Conservation (phyloP, 2,797 vertebrate genomes). For the Hoplostethus mediterraneus region DNA sequence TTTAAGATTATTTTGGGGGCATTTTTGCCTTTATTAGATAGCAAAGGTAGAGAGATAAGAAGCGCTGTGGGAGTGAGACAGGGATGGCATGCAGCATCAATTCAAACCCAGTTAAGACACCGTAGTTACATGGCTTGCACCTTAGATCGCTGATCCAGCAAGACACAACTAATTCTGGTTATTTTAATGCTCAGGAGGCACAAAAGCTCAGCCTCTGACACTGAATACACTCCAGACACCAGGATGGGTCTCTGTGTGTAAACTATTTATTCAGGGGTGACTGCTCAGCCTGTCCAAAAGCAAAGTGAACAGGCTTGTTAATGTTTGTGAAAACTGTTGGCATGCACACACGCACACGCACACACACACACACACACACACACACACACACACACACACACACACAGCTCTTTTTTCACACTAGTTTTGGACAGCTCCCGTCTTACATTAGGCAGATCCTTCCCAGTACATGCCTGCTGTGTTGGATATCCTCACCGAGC, state of each 20-base stretch:
- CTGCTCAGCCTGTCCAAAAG: neutral
- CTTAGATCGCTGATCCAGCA: no score
- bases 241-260: constrained; percentile 22
- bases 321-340: constrained; percentile 23
- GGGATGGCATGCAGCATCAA: no score
- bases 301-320: constrained; percentile 24
- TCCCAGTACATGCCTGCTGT: constrained; percentile 20
- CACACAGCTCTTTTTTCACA: constrained; percentile 1
- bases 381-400: constrained; percentile 8
- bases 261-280: constrained; percentile 47
- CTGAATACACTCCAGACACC: neutral
- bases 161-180: no score
- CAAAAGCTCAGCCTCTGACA: neutral
- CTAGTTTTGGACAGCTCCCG: constrained; percentile 30
- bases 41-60: no score
- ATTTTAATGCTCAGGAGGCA: no score
- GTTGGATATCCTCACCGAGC: constrained; percentile 12
- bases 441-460: constrained; percentile 31
- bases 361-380: constrained; percentile 18
- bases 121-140: no score
- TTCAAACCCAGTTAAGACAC: no score
- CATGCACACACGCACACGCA: neutral
- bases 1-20: no score
- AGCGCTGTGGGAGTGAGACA: no score
- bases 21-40: no score